Percentiles rank a stretch among this genome's conserved stretches.
Evolutionary conservation across 1,140 invertebrate species (phyloP).

Genomic region (Microplitis mediator): DNA sequence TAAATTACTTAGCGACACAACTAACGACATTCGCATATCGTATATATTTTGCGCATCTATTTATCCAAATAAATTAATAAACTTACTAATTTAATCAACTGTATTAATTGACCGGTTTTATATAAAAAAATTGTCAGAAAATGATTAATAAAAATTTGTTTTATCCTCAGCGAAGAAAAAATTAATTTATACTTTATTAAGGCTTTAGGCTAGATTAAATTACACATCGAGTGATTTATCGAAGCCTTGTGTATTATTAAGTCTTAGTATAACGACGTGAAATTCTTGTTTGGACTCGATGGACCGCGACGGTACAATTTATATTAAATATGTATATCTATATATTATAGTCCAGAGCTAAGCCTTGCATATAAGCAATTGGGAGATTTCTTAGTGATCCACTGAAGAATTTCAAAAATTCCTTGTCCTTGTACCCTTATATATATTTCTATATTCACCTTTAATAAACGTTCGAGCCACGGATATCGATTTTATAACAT

Average conservation of each 20-base stretch:
- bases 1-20: slow-evolving; percentile 20
- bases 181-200: slow-evolving; percentile 15
- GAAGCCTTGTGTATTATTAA: slow-evolving; percentile 24
- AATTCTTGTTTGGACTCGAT: slow-evolving; percentile 19
- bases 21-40: slow-evolving; percentile 13
- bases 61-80: not conserved
- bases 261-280: slow-evolving; percentile 1
- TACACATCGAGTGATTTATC: slow-evolving; percentile 8
- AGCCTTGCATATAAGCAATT: no score
- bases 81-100: no score
- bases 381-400: slow-evolving; percentile 1
- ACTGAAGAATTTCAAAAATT: slow-evolving; percentile 15
- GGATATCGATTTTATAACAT: slow-evolving; percentile 8
- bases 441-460: no score
- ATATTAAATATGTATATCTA: not conserved
- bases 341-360: not conserved
- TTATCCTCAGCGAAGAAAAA: not conserved
- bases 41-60: not conserved
- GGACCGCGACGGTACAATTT: not conserved
- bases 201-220: no score
- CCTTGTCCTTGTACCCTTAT: not conserved
- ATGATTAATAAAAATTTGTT: no score
- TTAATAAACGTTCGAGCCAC: not conserved
- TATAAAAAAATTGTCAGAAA: not conserved
- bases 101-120: not conserved